Percentiles rank a stretch among this genome's conserved stretches.
Evolutionary conservation across 2,113 vertebrate genomes (phyloP).

Genomic region (Centrocercus urophasianus): DNA sequence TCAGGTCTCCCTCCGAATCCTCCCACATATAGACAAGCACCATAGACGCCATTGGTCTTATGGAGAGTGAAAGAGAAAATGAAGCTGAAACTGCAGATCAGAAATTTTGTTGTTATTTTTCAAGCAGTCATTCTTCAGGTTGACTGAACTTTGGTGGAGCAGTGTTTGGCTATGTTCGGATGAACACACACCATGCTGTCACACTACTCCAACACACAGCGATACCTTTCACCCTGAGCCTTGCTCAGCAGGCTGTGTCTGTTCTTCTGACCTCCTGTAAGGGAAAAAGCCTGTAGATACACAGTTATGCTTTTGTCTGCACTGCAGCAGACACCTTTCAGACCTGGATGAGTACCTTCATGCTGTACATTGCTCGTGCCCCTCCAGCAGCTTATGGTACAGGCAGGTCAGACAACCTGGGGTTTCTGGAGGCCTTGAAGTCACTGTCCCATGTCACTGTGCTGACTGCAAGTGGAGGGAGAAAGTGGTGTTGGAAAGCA

Average conservation of each 20-base stretch:
- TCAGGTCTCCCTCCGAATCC: not conserved
- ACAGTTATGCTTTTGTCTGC: not conserved
- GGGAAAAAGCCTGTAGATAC: not conserved
- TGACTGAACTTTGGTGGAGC: not conserved
- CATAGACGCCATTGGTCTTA: not conserved
- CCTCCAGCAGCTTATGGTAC: rapidly evolving
- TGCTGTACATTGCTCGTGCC: rapidly evolving
- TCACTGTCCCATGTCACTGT: too few relatives aligned
- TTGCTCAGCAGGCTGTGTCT: not conserved
- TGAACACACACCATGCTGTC: not conserved
- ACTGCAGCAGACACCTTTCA: not conserved
- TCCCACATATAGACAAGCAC: not conserved
- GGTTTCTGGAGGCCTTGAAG: not conserved
- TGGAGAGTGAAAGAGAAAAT: not conserved
- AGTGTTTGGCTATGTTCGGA: not conserved
- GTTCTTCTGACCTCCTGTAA: not conserved
- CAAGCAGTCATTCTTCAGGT: not conserved
- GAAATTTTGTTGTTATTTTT: not conserved
- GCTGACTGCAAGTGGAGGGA: rapidly evolving
- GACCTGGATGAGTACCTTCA: not conserved
- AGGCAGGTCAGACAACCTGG: rapidly evolving
- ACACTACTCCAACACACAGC: not conserved
- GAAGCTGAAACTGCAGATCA: not conserved
- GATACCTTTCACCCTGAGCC: not conserved
- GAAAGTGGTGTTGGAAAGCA: not conserved